Conservation (phyloP, 2,888 invertebrate species). For the Osmoderma eremita region DNA sequence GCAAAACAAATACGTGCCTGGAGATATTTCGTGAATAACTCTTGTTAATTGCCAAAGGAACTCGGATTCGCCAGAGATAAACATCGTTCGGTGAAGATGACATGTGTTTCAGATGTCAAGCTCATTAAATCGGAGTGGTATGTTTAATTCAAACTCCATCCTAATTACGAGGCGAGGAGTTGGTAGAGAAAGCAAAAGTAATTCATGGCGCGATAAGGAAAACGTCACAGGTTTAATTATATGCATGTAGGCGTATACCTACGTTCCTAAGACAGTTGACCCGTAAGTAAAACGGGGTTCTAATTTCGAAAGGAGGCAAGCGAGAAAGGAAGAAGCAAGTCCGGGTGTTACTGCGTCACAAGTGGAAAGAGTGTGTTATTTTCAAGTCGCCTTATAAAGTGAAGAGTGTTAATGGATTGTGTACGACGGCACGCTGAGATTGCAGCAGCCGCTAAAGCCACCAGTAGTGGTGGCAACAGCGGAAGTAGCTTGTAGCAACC, state of each 20-base stretch:
- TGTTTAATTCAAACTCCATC: constrained; percentile 31
- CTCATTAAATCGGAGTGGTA: constrained; percentile 31
- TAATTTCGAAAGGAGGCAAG: constrained; percentile 30
- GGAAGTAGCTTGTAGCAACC: constrained; percentile 15
- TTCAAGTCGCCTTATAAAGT: constrained; percentile 46
- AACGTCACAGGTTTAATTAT: constrained; percentile 25
- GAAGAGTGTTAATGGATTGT: constrained; percentile 48
- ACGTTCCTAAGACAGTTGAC: constrained; percentile 34
- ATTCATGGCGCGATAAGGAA: constrained; percentile 20
- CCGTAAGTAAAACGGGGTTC: constrained; percentile 31
- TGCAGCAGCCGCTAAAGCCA: constrained; percentile 31
- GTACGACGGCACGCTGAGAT: constrained; percentile 45
- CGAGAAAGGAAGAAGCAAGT: constrained; percentile 2
- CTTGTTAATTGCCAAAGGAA: constrained; percentile 25
- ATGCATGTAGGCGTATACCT: constrained; percentile 12
- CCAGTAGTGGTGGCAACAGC: constrained; percentile 19
- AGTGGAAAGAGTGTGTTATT: constrained; percentile 28
- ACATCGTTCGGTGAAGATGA: constrained; percentile 16
- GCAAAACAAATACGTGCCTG: background rate
- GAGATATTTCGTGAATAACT: constrained; percentile 25
- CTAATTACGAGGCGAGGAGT: constrained; percentile 18
- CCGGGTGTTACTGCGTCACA: constrained; percentile 8
- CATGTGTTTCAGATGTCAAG: constrained; percentile 29
- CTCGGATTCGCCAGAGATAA: constrained; percentile 18
- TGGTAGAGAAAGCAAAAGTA: constrained; percentile 18